Base-by-base conservation (phyloP, 1,140 invertebrate genomes). In the Stenopsyche tienmushanensis region DNA sequence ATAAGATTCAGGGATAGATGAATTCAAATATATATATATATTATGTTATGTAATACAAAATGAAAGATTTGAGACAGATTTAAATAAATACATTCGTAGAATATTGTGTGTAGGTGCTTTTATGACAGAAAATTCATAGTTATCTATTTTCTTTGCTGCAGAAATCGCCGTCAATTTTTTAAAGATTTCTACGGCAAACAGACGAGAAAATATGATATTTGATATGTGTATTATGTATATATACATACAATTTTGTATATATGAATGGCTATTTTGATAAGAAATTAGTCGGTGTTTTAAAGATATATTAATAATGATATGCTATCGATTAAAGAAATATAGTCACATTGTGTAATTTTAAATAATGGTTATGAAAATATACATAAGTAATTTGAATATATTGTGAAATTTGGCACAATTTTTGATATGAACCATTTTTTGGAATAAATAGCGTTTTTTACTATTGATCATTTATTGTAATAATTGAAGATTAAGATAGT, bases 211-310 rank as follows among this genome's bases (percentile, higher is more conserved):
- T 47, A 18, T 47, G 18, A 8, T n/a, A n/a, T n/a, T n/a, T n/a
- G n/a, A 18, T 47, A 18, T 47, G 18, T 47, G 29, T 34, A 13
- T 18, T 9, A 47, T 47, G 18, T 47, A 47, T 9, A 8, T 47
- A 18, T 47, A 47, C 18, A 47, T 47, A 47, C 17, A 47, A n/a
- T n/a, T n/a, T n/a, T n/a, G n/a, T 47, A 47, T 47, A 47, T 39
- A 47, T 47, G 17, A 8, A 47, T 47, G 17, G 10, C 5, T 47
- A 47, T 47, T 5, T 47, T 5, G 7, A 47, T 47, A 47, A 15
- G 18, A 7, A 47, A 8, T 15, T 47, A 47, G 10, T 15, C 44
- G 7, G 17, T 9, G 7, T 15, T 47, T 47, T 15, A 8, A 15
- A 47, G 5, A 47, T 15, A 13, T 47, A 9, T 47, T 15, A 47